Evolutionary conservation across 2,888 invertebrate species (phyloP), one percentile per base, ranked within the genome.

Genomic region (Bombyx huttoni): DNA sequence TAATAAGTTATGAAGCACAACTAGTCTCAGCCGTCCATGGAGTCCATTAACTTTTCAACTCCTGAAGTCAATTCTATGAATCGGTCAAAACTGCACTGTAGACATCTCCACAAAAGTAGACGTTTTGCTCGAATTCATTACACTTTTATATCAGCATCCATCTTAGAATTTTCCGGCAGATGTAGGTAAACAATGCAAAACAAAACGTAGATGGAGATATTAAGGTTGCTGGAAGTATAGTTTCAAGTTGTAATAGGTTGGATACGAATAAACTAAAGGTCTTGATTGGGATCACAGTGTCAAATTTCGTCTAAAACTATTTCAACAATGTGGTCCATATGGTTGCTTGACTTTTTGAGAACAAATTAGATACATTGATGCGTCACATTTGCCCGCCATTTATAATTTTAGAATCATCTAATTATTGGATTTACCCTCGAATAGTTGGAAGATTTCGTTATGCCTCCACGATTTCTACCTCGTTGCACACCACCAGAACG

Each of bases 391-490:
- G 68, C 74, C 84, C 82, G 87, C 87, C 87, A 88, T 87, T 75
- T 83, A 81, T 75, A 81, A 83, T 81, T 73, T 66, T 74, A 71
- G 68, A 70, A 74, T 72, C 76, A 72, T 76, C 62, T 63, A 75
- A 74, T 69, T 76, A 76, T 73, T 78, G 67, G 68, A 84, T 77
- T 88, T 91, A 94, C 94, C 91, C 94, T 91, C 67, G 91, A 90
- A 74, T 92, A 93, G 63, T 86, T 89, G 60, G 86, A 83, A 64
- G 89, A 83, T 78, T 94, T 91, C 56, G 92, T 83, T 66, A 92
- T 90, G 67, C 92, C 93, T 64, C 93, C 93, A 68, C 92, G 92
- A 81, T 88, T 92, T 78, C 94, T 91, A 68, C 94, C 93, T 74
- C 93, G 92, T 67, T 93, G 89, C 53, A 91, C 90, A 57, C 90